A percentile compares a stretch with the other conserved stretches of the same genome.
phyloP scores from a whole-genome alignment of 2,888 invertebrate genomes.

The Coremacera marginata region DNA sequence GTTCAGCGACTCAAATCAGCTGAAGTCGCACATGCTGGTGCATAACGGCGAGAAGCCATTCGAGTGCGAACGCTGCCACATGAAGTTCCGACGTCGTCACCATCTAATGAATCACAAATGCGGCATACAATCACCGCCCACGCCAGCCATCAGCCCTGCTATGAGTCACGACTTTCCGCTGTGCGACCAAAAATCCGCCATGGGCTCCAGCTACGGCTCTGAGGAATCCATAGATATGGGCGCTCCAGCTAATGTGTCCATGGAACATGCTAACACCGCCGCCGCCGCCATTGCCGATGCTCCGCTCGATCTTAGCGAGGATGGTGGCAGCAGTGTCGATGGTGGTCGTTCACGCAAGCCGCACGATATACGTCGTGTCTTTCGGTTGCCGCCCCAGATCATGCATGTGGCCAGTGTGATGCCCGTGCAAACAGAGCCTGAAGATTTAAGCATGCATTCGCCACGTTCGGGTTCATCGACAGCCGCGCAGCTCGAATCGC shows the following conservation, averaged over 20 bases:
- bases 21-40: constrained; percentile 89
- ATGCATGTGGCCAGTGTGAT: constrained; percentile 66
- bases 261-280: constrained; percentile 31
- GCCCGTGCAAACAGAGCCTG: constrained; percentile 92
- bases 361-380: constrained; percentile 71
- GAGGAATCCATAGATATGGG: constrained; percentile 60
- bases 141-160: constrained; percentile 65
- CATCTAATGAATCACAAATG: constrained; percentile 90
- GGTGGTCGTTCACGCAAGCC: constrained; percentile 68
- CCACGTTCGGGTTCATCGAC: constrained; percentile 51
- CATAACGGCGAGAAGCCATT: constrained; percentile 94
- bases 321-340: constrained; percentile 61
- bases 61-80: constrained; percentile 82
- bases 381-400: constrained; percentile 69
- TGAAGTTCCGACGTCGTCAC: constrained; percentile 86
- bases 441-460: constrained; percentile 83
- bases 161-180: constrained; percentile 63
- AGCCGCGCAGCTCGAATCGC: constrained; percentile 42
- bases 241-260: constrained; percentile 42
- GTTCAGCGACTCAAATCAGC: constrained; percentile 92
- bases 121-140: constrained; percentile 69
- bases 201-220: constrained; percentile 65
- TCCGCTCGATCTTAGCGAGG: constrained; percentile 70
- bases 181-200: constrained; percentile 63
- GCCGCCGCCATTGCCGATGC: constrained; percentile 57